Percentiles rank a stretch among this genome's conserved stretches.
phyloP scores from a whole-genome alignment of 2,888 invertebrate genomes.

The Matsumyia berberina region DNA sequence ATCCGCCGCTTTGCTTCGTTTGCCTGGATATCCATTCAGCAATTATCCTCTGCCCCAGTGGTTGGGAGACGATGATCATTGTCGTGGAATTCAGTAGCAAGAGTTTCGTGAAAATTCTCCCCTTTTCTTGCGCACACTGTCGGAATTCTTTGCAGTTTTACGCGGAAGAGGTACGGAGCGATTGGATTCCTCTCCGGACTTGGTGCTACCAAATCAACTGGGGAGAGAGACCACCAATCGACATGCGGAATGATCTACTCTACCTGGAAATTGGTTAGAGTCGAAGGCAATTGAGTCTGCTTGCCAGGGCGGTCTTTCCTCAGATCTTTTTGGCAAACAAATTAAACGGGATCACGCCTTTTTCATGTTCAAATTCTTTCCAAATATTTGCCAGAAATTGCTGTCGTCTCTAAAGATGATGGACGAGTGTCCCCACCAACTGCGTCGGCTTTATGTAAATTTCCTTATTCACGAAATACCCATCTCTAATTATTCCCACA shows the following conservation, averaged over 20 bases:
- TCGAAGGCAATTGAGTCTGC: constrained; percentile 60
- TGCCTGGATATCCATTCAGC: constrained; percentile 51
- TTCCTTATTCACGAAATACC: background rate
- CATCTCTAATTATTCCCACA: constrained; percentile 31
- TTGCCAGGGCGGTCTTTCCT: constrained; percentile 55
- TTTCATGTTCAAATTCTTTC: constrained; percentile 56
- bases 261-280: constrained; percentile 57
- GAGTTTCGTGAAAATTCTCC: constrained; percentile 71
- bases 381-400: constrained; percentile 52
- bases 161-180: constrained; percentile 53
- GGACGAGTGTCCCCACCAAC: constrained; percentile 36
- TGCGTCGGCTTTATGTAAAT: constrained; percentile 54
- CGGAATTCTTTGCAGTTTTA: constrained; percentile 70
- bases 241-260: constrained; percentile 54
- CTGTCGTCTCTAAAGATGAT: constrained; percentile 28
- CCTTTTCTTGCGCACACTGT: constrained; percentile 60
- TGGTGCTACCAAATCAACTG: constrained; percentile 45
- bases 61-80: constrained; percentile 63
- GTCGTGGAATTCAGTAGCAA: constrained; percentile 72
- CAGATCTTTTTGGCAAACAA: constrained; percentile 74
- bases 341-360: constrained; percentile 71
- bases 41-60: constrained; percentile 65
- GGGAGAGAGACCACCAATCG: constrained; percentile 62
- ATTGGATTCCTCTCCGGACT: constrained; percentile 51
- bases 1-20: constrained; percentile 31